Evolutionary conservation across 2,797 vertebrate species (phyloP), one percentile per base, ranked within the genome.

Genomic region (Hydrolagus colliei): DNA sequence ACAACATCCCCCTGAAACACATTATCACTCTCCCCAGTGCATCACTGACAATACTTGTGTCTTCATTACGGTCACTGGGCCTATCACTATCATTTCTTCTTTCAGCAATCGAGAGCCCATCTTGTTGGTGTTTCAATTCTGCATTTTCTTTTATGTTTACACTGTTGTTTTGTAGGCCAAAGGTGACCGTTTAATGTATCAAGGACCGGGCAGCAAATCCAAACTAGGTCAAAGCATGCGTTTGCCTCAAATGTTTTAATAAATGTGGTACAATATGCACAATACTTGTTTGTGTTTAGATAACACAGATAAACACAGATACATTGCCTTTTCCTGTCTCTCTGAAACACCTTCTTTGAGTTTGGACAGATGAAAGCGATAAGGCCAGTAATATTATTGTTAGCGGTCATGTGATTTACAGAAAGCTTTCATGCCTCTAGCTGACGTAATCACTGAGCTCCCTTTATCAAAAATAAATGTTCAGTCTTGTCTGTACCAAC

Each of bases 321-420:
- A 62, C 79, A 71, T 84, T 67, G 63, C 4, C 79, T 84, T 84
- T 82, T 84, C 79, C 79, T 84, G 65, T 71, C 14, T 18, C 32
- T 67, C 79, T 82, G 27, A 41, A 82, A 82, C 79, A 82, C 79
- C 79, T 32, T 67, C 79, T 65, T 63, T 35, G 79, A 0, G 65
- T 71, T 35, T 41, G 22, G 65, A 84, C 79, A 84, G 79, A 84
- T 84, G 32, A 71, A 84, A n/a, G 22, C 3, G 79, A 84, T 84
- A 84, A 68, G 79, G 65, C 20, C 79, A 84, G 79, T 65, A 68
- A 65, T 12, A 71, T 84, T 84, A 68, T 84, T 84, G 16, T 71
- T 68, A 63, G 68, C 67, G 27, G 10, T 84, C 79, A 84, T 84
- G 79, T 84, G 79, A 84, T 84, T 84, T 84, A 71, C 79, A 35